Percentiles rank a stretch among this genome's conserved stretches.
These are phyloP conservation scores for Athalia circularis DNA, from an alignment of 2,888 invertebrate genomes.

Conservation along the genomic window DNA sequence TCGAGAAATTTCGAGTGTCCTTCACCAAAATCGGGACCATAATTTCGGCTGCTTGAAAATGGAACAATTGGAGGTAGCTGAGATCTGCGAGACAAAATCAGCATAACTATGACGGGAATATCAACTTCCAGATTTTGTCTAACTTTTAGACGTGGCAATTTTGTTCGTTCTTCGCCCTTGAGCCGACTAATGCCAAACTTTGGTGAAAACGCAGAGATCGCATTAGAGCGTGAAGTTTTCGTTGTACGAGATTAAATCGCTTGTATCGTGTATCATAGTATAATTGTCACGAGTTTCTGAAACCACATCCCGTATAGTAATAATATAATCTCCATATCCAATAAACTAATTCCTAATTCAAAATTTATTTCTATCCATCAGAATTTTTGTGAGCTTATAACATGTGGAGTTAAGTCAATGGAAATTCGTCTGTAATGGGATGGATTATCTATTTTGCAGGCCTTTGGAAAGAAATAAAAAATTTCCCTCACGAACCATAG, in stretches of 20 bases:
- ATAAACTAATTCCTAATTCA: slow-evolving; percentile 16
- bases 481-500: slow-evolving; percentile 9
- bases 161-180: slow-evolving; percentile 21
- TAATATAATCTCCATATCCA: not conserved
- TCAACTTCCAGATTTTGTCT: slow-evolving; percentile 20
- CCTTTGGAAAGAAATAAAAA: not conserved
- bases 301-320: not conserved
- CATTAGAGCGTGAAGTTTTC: slow-evolving; percentile 19
- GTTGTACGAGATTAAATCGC: slow-evolving; percentile 15
- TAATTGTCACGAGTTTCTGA: slow-evolving; percentile 6
- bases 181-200: slow-evolving; percentile 22
- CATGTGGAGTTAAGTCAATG: slow-evolving; percentile 14
- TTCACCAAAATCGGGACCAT: too few relatives aligned
- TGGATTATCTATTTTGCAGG: too few relatives aligned
- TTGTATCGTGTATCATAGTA: not conserved
- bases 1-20: not conserved
- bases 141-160: slow-evolving; percentile 25
- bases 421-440: not conserved
- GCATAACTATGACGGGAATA: slow-evolving; percentile 14
- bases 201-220: slow-evolving; percentile 18
- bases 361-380: slow-evolving; percentile 2
- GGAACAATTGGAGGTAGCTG: not conserved
- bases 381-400: not conserved
- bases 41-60: not conserved
- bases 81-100: slow-evolving; percentile 12